Base-by-base conservation (phyloP, 2,888 invertebrate species). In the Aspidapion aeneum region DNA sequence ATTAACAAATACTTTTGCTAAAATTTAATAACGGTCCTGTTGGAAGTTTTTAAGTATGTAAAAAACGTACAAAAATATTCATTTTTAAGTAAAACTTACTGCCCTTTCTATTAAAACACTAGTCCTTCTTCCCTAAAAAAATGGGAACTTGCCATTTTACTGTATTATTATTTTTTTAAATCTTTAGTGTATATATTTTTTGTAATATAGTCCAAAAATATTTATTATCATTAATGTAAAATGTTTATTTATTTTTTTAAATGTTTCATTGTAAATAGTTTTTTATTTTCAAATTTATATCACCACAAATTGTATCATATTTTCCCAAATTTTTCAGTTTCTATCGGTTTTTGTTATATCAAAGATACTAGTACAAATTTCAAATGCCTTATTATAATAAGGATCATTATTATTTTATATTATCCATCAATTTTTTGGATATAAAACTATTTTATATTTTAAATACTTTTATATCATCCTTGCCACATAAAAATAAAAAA, bases 331-430 rank as follows among this genome's bases (percentile, higher is more conserved):
- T 35, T 35, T 35, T 35, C 35, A 18, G 57, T 48, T 22, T 52
- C 17, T 50, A 52, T 21, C 57, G 2, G 55, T 56, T 21, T 55
- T 49, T 52, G 57, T 63, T 55, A 60, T 18, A 52, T 72, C 71
- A 73, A 72, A 73, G 72, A 71, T 63, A 68, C 70, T 72, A 74
- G 74, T 74, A 74, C 74, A 74, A 74, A 74, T 72, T 35, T 67
- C 70, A 70, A 71, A 70, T 73, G 70, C 72, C 73, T 69, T 66
- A 67, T 62, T 35, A 35, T 12, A n/a, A n/a, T n/a, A 35, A 69
- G 69, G 68, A 68, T 55, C 62, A 68, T 66, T 63, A 66, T 66
- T 66, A 60, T 57, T 52, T 50, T 22, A 63, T 60, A 49, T 49
- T 59, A 57, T 22, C 22, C 21, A 22, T 57, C n/a, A 35, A 35